A percentile compares a stretch with the other conserved stretches of the same genome.
Evolutionary conservation across 92 coral and sea anemone species (phyloP).

Genomic region (Porites evermanni): DNA sequence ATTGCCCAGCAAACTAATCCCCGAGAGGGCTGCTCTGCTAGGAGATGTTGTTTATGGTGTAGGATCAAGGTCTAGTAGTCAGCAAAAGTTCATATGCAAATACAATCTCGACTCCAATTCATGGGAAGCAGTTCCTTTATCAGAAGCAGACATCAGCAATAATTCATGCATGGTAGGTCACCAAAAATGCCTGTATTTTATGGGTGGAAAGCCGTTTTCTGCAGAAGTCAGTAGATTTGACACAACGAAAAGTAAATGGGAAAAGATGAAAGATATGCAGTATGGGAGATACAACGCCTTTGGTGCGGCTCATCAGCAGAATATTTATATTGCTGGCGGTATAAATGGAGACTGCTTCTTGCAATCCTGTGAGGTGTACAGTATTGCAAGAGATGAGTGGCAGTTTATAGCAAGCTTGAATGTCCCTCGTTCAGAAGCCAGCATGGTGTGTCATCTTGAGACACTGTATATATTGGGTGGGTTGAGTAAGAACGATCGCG

Average conservation of each 20-base stretch:
- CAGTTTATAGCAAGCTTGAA: slow-evolving; percentile 13
- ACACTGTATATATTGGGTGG: slow-evolving; percentile 6
- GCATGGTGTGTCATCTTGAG: neutral
- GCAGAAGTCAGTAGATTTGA: neutral
- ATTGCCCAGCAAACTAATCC: neutral
- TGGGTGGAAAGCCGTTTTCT: slow-evolving; percentile 11
- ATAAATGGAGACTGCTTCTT: neutral
- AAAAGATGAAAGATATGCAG: neutral
- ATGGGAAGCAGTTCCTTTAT: neutral
- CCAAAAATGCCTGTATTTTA: slow-evolving; percentile 8
- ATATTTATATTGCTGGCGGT: slow-evolving; percentile 2
- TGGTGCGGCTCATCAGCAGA: neutral
- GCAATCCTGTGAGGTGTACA: slow-evolving; percentile 2
- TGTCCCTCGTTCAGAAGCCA: neutral
- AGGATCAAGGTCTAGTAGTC: neutral
- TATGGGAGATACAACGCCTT: slow-evolving; percentile 7
- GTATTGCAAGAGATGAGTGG: neutral
- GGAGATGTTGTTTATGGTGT: neutral
- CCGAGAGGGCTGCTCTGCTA: neutral
- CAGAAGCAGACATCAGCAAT: neutral
- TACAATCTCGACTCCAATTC: neutral
- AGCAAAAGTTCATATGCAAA: neutral
- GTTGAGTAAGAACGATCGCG: neutral
- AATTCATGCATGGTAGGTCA: slow-evolving; percentile 7
- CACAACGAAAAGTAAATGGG: neutral